These are phyloP conservation scores for Drosophila seguyi DNA, from an alignment of 1,140 invertebrate genomes.

Conservation along the genomic window DNA sequence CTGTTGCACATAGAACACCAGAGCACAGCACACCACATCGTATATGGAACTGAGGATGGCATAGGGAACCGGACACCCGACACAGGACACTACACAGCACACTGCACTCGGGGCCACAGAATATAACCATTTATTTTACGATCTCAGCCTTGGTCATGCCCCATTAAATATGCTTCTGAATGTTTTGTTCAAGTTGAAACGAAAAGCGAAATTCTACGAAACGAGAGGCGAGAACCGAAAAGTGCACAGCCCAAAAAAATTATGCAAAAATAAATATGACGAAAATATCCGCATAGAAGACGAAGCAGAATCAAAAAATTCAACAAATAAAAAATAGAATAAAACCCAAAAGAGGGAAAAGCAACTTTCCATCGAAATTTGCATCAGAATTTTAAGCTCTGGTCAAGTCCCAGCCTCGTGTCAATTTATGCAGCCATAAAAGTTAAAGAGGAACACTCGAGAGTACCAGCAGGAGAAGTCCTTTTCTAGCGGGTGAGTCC, in stretches of 20 bases:
- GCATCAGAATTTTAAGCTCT: slow-evolving; percentile 39
- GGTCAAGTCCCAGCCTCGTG: slow-evolving; percentile 28
- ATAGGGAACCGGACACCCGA: slow-evolving; percentile 8
- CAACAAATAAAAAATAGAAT: slow-evolving; percentile 1
- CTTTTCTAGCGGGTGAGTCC: slow-evolving; percentile 34
- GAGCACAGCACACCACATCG: slow-evolving; percentile 7
- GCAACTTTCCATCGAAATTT: slow-evolving; percentile 37
- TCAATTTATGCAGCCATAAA: slow-evolving; percentile 57
- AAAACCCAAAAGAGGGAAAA: neutral
- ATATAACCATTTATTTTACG: slow-evolving; percentile 71
- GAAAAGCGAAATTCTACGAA: slow-evolving; percentile 22
- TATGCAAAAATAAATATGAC: slow-evolving; percentile 50
- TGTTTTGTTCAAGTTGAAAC: slow-evolving; percentile 55
- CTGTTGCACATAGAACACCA: slow-evolving; percentile 62
- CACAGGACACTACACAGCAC: slow-evolving; percentile 23
- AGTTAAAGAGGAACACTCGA: slow-evolving; percentile 26
- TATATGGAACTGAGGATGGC: slow-evolving; percentile 10
- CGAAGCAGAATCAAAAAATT: slow-evolving; percentile 24
- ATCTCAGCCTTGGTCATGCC: slow-evolving; percentile 63
- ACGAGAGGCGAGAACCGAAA: slow-evolving; percentile 26
- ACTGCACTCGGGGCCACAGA: slow-evolving; percentile 36
- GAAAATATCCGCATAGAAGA: slow-evolving; percentile 16
- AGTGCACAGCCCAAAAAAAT: slow-evolving; percentile 62
- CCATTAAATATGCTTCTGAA: slow-evolving; percentile 68
- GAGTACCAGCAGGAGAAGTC: slow-evolving; percentile 14